Evolutionary conservation across 2,888 invertebrate genomes (phyloP).

Genomic region (Balanococcus diminutus): DNA sequence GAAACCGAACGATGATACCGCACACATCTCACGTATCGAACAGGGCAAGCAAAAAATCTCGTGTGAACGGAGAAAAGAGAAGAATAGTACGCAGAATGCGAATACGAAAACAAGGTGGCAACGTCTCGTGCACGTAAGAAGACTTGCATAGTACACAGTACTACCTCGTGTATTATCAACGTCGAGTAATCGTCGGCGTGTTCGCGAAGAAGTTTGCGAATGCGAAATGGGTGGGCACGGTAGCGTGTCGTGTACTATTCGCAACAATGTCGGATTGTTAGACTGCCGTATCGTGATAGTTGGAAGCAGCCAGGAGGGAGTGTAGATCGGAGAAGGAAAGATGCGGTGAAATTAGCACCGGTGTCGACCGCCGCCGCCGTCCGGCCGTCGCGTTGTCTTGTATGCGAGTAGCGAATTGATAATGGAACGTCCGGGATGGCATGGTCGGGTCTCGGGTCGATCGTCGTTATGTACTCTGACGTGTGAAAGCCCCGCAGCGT

Average conservation of each 20-base stretch:
- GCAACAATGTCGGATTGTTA: neutral
- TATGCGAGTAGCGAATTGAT: neutral
- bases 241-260: neutral
- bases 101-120: neutral
- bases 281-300: neutral
- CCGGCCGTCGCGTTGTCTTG: neutral
- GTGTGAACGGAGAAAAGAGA: neutral
- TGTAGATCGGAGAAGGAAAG: neutral
- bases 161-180: neutral
- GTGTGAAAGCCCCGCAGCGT: neutral
- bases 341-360: conserved; percentile 12
- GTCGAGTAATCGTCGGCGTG: neutral
- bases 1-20: neutral
- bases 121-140: neutral
- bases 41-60: neutral
- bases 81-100: no score
- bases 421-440: neutral
- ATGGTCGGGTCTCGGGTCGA: no score
- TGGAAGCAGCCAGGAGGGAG: neutral
- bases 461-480: neutral
- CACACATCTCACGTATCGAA: neutral
- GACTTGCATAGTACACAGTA: no score
- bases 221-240: neutral
- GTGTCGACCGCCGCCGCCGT: neutral
- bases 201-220: neutral